phyloP scores from a whole-genome alignment of 2,888 invertebrate species.

The Pyrochroa serraticornis region DNA sequence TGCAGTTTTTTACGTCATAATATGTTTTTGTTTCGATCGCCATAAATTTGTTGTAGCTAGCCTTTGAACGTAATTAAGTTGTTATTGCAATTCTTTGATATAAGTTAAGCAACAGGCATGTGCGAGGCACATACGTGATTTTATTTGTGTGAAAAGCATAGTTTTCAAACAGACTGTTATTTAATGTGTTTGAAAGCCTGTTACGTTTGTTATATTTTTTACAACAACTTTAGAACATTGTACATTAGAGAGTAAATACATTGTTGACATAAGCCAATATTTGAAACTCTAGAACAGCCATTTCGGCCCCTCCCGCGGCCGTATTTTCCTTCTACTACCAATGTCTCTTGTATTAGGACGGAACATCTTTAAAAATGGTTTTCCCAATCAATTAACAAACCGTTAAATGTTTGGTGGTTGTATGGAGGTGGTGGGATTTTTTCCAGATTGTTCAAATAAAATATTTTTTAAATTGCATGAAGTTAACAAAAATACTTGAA shows the following conservation, averaged over 20 bases:
- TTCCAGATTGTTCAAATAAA: no score
- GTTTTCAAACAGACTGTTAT: constrained; percentile 21
- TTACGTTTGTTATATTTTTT: constrained; percentile 40
- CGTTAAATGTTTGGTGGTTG: no score
- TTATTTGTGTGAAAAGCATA: constrained; percentile 24
- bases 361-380: no score
- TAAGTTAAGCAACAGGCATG: constrained; percentile 12
- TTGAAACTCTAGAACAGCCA: no score
- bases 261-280: constrained; percentile 8
- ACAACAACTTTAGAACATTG: constrained; percentile 39
- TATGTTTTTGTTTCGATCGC: no score
- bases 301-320: no score
- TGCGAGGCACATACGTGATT: constrained; percentile 18
- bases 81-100: constrained; percentile 9
- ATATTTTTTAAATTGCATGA: no score
- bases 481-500: no score
- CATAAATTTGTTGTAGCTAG: constrained; percentile 8
- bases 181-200: constrained; percentile 19
- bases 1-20: neutral
- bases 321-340: no score
- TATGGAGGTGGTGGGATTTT: no score
- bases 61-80: constrained; percentile 9
- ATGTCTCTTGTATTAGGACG: no score
- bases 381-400: no score
- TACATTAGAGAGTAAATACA: constrained; percentile 43